A percentile compares a stretch with the other conserved stretches of the same genome.
Evolutionary conservation across 1,140 invertebrate species (phyloP).

Genomic region (Hyphantria cunea): DNA sequence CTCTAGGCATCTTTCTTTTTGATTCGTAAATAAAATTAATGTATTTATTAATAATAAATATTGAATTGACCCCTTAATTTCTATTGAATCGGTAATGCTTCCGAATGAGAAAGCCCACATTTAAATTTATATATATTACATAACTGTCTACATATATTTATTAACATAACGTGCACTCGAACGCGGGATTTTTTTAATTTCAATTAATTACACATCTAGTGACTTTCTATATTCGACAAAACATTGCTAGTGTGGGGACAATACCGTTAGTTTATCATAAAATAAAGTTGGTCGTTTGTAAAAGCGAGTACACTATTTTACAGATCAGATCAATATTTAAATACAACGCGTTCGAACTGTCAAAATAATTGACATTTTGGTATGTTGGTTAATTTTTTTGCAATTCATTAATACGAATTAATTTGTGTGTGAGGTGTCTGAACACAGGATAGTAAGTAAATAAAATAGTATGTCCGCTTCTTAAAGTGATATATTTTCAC

Average conservation of each 20-base stretch:
- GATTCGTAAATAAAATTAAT: too few species aligned
- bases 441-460: background rate
- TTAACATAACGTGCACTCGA: constrained; percentile 45
- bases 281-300: background rate
- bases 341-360: too few species aligned
- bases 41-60: too few species aligned
- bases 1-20: too few species aligned
- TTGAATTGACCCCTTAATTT: too few species aligned
- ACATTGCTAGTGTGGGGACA: constrained; percentile 31
- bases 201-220: constrained; percentile 44
- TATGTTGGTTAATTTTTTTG: too few species aligned
- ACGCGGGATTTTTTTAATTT: constrained; percentile 37
- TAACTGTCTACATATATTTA: constrained; percentile 28
- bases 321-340: too few species aligned
- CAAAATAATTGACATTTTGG: background rate
- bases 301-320: background rate
- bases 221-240: constrained; percentile 41
- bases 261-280: constrained; percentile 30
- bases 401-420: too few species aligned
- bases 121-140: too few species aligned
- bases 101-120: too few species aligned
- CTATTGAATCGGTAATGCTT: too few species aligned
- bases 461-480: constrained; percentile 22
- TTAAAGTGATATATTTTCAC: constrained; percentile 15
- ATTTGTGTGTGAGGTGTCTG: too few species aligned